Evolutionary conservation across 2,113 vertebrate species (phyloP).

Genomic region (Alaudala cheleensis): DNA sequence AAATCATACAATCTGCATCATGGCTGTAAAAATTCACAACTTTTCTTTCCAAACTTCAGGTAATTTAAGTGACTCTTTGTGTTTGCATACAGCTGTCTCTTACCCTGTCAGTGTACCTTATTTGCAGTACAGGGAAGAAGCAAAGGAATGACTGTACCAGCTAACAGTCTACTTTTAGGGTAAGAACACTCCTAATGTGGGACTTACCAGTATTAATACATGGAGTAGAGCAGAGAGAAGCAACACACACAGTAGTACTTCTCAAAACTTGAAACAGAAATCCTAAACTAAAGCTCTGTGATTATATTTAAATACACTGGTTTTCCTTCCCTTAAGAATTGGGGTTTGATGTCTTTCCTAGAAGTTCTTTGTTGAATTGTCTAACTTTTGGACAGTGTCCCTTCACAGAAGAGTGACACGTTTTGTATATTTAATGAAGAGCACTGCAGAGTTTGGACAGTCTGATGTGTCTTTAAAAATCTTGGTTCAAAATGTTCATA

Average conservation of each 20-base stretch:
- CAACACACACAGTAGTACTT: not conserved
- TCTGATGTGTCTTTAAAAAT: not conserved
- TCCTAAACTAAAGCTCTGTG: not conserved
- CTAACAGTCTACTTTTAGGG: not conserved
- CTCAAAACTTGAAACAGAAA: not conserved
- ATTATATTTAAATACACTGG: not conserved
- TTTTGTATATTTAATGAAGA: slow-evolving; percentile 47
- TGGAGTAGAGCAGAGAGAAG: not conserved
- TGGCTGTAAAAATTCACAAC: not conserved
- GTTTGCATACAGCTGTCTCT: not conserved
- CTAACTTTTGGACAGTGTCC: not conserved
- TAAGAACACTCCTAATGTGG: not conserved
- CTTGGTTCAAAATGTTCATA: slow-evolving; percentile 37
- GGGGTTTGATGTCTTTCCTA: not conserved
- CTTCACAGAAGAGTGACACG: not conserved
- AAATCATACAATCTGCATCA: not conserved
- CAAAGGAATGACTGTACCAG: not conserved
- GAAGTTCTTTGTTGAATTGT: not conserved
- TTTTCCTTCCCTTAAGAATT: not conserved
- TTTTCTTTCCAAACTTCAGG: not conserved
- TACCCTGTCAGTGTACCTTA: not conserved
- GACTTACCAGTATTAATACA: not conserved
- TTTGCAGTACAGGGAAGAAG: not conserved
- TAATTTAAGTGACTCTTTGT: not conserved
- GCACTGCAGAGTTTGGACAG: slow-evolving; percentile 41